Base-by-base conservation (phyloP, 2,113 vertebrate species). In the Neodon shergylaensis region DNA sequence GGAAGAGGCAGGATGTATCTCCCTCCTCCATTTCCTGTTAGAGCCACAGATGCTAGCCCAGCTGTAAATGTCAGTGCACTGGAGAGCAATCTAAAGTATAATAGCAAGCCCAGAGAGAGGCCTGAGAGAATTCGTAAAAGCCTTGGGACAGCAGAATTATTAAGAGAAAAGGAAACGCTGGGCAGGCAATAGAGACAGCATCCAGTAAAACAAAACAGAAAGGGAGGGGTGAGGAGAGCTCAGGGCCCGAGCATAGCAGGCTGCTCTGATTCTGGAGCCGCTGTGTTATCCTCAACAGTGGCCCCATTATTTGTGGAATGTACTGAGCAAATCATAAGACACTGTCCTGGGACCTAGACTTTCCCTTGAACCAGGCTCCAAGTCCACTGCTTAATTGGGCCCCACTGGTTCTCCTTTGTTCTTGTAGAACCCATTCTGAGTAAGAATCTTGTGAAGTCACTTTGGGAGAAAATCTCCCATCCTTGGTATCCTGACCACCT, bases 231-330 rank as follows among this genome's bases (percentile, higher is more conserved):
- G 39, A 68, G 79, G 49, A 85, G 88, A 9, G 49, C 66, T 63
- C 12, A 7, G 72, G 28, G 85, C 90, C n/a, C 22, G 52, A 96
- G 85, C 81, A 78, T 0, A 82, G 65, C 14, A 6, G 24, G 78
- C 95, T 65, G 47, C 44, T 74, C 90, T 85, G 61, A 95, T 63
- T 65, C 42, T 16, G 70, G 63, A 95, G 83, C 36, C 39, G 63
- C 78, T 91, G 42, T 49, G 94, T 94, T 61, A 85, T 61, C 72
- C 70, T 54, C 58, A 97, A 97, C 95, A 95, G 82, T 58, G 52
- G 79, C 73, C 36, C 49, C 85, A 77, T 97, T 97, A 88, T 96
- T 90, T 92, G 66, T 36, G 42, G 83, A 81, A 90, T 81, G 84
- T 49, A 92, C 22, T 68, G 39, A 39, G 61, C 49, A 92, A 92